These are phyloP conservation scores for Lepidocyrtinus sp. DNA, from an alignment of 2,888 invertebrate genomes.

Conservation along the genomic window DNA sequence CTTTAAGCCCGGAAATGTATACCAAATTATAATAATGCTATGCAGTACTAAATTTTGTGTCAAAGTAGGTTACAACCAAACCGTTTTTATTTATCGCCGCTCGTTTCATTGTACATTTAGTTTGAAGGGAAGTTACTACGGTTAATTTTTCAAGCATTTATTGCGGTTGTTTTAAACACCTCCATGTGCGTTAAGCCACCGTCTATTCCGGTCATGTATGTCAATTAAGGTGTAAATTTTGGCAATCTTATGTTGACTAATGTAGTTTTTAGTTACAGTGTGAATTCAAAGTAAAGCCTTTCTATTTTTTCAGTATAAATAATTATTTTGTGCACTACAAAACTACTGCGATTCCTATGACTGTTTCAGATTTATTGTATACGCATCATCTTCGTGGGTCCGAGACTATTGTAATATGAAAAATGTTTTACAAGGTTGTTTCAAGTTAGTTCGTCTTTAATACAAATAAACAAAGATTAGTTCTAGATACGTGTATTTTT, in stretches of 20 bases:
- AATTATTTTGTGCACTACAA: not conserved
- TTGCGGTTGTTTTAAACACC: not conserved
- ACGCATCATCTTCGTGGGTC: not conserved
- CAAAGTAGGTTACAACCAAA: slow-evolving; percentile 46
- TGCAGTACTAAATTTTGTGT: slow-evolving; percentile 44
- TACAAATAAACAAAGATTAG: not conserved
- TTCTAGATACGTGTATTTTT: too few species aligned
- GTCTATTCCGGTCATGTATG: too few species aligned
- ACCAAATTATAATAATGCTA: not conserved
- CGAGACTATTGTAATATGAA: not conserved
- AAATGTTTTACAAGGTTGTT: not conserved
- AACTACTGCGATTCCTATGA: not conserved
- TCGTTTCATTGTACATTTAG: too few species aligned
- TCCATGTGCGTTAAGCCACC: not conserved
- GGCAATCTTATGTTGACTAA: too few species aligned
- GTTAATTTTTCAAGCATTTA: too few species aligned
- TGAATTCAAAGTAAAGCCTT: not conserved
- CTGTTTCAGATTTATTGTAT: not conserved
- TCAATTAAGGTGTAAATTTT: slow-evolving; percentile 8
- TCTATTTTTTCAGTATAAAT: not conserved
- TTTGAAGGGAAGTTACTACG: too few species aligned
- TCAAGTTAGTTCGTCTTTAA: not conserved
- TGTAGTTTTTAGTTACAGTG: too few species aligned
- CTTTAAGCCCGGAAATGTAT: too few species aligned
- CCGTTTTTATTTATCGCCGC: slow-evolving; percentile 7